Base-by-base conservation (phyloP, 2,888 invertebrate genomes). In the Vannuccia rotundouncinata region DNA sequence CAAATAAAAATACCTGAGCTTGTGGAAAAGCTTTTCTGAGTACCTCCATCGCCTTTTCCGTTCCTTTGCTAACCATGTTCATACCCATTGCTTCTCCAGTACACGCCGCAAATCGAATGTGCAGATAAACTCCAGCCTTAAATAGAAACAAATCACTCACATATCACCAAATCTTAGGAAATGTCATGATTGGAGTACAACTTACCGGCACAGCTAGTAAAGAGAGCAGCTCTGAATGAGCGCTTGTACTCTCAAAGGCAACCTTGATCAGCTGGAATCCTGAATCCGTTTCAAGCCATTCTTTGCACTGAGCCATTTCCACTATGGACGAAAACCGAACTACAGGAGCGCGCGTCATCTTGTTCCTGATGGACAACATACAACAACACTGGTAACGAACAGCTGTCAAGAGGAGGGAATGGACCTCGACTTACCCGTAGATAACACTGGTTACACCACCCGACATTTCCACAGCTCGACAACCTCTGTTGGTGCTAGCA, bases 71-170 rank as follows among this genome's bases (percentile, higher is more conserved):
- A 0, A 98, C 91, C 98, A 98, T 99, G 86, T 98, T 99, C 99
- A 99, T 99, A 74, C 99, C 99, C 99, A 99, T 99, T 0, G 99
- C 99, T 87, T 99, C 99, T 0, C 99, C 99, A 0, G 98, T 98
- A 0, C 91, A 92, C 0, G 98, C 96, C 79, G 94, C 92, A 88
- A 99, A 99, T 83, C 97, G 91, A 75, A 98, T 91, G 87, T 94
- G 97, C 22, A 97, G 88, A 79, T 92, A 91, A 17, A 94, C 91
- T 0, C 97, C 97, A 79, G 29, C 75, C 82, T 95, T 93, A 22
- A 27, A 76, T n/a, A 29, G n/a, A n/a, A n/a, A n/a, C 27, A 29
- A n/a, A 76, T 27, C 5, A 17, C 17, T 29, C 1, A 76, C 76
- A 76, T 29, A 28, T 5, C 25, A 2, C 45, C 5, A 10, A 45